Conservation (phyloP, 2,797 vertebrate species). For the Mus spretus region DNA sequence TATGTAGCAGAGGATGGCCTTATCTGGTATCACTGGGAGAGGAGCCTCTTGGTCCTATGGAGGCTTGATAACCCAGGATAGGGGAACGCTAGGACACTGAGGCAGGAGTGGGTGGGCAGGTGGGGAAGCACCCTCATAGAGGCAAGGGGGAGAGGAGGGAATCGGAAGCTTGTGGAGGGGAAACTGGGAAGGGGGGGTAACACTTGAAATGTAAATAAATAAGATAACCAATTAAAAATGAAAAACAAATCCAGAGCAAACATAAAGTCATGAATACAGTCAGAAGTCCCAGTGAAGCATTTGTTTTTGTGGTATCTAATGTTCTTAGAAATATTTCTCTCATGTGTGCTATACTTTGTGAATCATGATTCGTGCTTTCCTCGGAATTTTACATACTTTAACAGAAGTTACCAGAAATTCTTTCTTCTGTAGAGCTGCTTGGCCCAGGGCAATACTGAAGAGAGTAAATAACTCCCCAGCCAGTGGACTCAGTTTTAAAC, state of each 20-base stretch:
- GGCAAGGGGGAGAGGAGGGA: too few species aligned
- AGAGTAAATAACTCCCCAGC: slow-evolving; percentile 18
- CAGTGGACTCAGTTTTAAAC: slow-evolving; percentile 63
- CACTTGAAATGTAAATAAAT: too few species aligned
- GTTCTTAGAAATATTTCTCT: slow-evolving; percentile 61
- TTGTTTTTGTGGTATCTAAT: slow-evolving; percentile 42
- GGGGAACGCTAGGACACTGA: too few species aligned
- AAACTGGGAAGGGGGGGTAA: too few species aligned
- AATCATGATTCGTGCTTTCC: slow-evolving; percentile 66
- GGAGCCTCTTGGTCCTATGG: too few species aligned
- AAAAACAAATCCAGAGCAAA: slow-evolving; percentile 51
- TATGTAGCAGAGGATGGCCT: too few species aligned
- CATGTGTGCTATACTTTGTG: slow-evolving; percentile 60
- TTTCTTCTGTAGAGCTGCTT: slow-evolving; percentile 53
- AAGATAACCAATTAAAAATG: too few species aligned
- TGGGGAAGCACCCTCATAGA: too few species aligned
- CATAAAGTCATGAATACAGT: slow-evolving; percentile 41
- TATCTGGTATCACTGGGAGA: too few species aligned
- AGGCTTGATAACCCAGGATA: too few species aligned
- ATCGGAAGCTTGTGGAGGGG: too few species aligned
- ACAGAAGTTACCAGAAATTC: slow-evolving; percentile 8
- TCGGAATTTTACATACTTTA: slow-evolving; percentile 68
- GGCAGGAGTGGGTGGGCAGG: too few species aligned
- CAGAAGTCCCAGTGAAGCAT: slow-evolving; percentile 27
- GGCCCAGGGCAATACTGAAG: not conserved